Percentiles rank a stretch among this genome's conserved stretches.
These are phyloP conservation scores for Mesocentrotus franciscanus DNA, from an alignment of 53 echinoderm and acorn worm species.

Conservation along the genomic window DNA sequence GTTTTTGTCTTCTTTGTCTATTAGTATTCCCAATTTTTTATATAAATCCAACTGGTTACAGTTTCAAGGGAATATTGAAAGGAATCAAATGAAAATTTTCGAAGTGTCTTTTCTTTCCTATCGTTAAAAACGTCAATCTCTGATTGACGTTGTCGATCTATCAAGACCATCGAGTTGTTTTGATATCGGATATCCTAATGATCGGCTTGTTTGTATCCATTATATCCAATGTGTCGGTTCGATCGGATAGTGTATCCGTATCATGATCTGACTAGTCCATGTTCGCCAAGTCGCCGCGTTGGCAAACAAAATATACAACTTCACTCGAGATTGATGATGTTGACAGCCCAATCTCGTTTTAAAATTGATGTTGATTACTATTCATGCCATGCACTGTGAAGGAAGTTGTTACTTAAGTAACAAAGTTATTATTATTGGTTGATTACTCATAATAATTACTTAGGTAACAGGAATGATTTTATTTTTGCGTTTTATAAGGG, in stretches of 20 bases:
- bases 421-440: no score
- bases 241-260: slow-evolving; percentile 32
- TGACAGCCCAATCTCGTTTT: background rate
- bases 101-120: background rate
- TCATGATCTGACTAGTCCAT: background rate
- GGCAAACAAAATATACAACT: slow-evolving; percentile 50
- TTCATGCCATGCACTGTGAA: background rate
- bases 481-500: no score
- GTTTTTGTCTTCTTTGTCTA: background rate
- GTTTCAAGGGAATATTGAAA: no score
- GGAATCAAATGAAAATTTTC: no score
- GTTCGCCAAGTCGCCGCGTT: background rate
- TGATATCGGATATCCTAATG: slow-evolving; percentile 26
- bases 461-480: no score
- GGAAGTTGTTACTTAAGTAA: no score
- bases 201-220: slow-evolving; percentile 36
- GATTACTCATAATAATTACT: no score
- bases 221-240: slow-evolving; percentile 22
- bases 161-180: background rate
- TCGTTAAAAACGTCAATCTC: background rate
- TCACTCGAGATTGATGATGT: background rate
- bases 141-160: slow-evolving; percentile 12
- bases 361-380: background rate
- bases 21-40: background rate
- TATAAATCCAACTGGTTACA: background rate